Conservation (phyloP, 2,113 vertebrate genomes). For the Orycteropus afer region DNA sequence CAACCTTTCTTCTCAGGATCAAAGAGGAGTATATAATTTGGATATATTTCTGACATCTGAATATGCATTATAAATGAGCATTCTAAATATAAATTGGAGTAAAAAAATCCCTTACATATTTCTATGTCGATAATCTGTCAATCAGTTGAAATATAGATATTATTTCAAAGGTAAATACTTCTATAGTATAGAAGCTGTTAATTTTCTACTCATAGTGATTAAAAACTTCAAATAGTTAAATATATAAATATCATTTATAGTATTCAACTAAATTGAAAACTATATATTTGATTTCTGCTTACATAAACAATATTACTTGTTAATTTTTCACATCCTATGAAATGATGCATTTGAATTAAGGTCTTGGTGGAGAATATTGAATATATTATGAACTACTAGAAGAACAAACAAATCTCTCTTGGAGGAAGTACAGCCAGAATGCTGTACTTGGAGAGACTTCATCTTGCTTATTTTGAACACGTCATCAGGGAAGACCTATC, state of each 20-base stretch:
- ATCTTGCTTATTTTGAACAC: neutral
- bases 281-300: neutral
- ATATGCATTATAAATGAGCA: neutral
- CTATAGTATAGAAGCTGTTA: neutral
- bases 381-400: neutral
- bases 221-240: neutral
- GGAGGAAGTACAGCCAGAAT: neutral
- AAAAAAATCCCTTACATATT: neutral
- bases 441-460: neutral
- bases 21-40: neutral
- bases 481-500: neutral
- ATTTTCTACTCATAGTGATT: neutral
- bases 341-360: too few species aligned
- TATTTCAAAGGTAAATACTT: slow-evolving; percentile 29
- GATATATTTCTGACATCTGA: slow-evolving; percentile 17
- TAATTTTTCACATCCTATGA: too few species aligned
- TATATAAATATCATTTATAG: neutral
- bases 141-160: neutral
- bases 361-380: neutral
- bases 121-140: neutral
- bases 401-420: neutral
- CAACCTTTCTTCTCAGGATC: too few species aligned
- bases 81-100: neutral
- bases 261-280: neutral
- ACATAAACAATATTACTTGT: neutral